These are phyloP conservation scores for Amblyteles armatorius DNA, from an alignment of 2,888 invertebrate species.

Conservation along the genomic window DNA sequence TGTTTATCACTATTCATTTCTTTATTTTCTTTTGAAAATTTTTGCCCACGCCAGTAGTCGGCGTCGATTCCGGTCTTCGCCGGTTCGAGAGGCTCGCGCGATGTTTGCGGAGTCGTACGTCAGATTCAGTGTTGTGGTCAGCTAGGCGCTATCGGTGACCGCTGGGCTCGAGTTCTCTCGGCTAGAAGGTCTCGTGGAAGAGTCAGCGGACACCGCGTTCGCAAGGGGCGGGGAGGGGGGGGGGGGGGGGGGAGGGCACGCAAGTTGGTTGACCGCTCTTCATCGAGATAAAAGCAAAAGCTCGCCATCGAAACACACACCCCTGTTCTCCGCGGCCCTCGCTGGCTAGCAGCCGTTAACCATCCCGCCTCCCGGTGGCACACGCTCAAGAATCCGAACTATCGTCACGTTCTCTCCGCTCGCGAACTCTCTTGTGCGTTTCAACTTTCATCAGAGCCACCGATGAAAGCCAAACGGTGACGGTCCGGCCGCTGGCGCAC, in stretches of 20 bases:
- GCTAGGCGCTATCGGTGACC: constrained; percentile 72
- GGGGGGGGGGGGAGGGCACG: constrained; percentile 5
- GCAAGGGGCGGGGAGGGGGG: constrained; percentile 48
- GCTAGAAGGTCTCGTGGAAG: constrained; percentile 28
- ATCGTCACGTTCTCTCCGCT: constrained; percentile 77
- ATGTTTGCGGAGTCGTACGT: background rate
- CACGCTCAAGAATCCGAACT: constrained; percentile 78
- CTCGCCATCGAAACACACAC: constrained; percentile 40
- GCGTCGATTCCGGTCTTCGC: background rate
- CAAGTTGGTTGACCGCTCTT: constrained; percentile 80
- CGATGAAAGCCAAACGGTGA: constrained; percentile 43
- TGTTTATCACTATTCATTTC: background rate
- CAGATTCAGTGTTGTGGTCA: constrained; percentile 62
- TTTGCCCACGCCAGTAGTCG: background rate
- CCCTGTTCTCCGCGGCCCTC: constrained; percentile 37
- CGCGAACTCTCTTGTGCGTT: constrained; percentile 68
- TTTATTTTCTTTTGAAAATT: background rate
- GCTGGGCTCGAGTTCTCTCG: constrained; percentile 76
- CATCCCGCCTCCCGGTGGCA: constrained; percentile 17
- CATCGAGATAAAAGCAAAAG: constrained; percentile 47
- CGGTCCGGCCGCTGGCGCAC: constrained; percentile 49
- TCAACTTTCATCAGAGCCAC: constrained; percentile 71
- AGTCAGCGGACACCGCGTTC: constrained; percentile 40
- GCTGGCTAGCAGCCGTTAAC: background rate
- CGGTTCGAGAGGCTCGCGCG: background rate